Conservation (phyloP, 2,797 vertebrate species). For the Myoxocephalus aenaeus region DNA sequence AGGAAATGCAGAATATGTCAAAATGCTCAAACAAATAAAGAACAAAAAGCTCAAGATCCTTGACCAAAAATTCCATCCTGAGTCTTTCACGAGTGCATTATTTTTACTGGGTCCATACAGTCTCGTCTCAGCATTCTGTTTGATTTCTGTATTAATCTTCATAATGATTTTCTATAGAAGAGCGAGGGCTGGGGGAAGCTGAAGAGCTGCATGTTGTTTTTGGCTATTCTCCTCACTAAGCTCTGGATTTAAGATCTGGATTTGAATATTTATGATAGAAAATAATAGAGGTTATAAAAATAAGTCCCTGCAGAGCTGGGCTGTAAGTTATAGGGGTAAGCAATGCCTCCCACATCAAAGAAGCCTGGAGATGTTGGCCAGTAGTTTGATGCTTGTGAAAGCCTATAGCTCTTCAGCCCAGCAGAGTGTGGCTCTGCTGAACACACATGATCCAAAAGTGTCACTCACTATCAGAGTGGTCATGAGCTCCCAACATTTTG, state of each 20-base stretch:
- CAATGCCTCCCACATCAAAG: slow-evolving; percentile 83
- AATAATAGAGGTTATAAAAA: slow-evolving; percentile 98
- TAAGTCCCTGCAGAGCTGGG: slow-evolving; percentile 81
- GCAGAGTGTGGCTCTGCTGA: slow-evolving; percentile 42
- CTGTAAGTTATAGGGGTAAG: slow-evolving; percentile 82
- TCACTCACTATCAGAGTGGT: slow-evolving; percentile 31
- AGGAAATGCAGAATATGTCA: slow-evolving; percentile 84
- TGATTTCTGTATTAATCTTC: slow-evolving; percentile 85
- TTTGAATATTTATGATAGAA: slow-evolving; percentile 99
- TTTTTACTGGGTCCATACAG: slow-evolving; percentile 71
- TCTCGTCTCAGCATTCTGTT: slow-evolving; percentile 74
- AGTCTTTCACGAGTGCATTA: slow-evolving; percentile 76
- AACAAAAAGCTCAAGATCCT: slow-evolving; percentile 72
- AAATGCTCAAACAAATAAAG: slow-evolving; percentile 84
- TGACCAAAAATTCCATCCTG: slow-evolving; percentile 76
- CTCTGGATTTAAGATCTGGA: slow-evolving; percentile 94
- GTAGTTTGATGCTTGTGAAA: slow-evolving; percentile 72
- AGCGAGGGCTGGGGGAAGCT: slow-evolving; percentile 76
- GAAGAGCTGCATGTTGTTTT: slow-evolving; percentile 86
- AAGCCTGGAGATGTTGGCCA: slow-evolving; percentile 74
- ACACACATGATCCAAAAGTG: slow-evolving; percentile 51
- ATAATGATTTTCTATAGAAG: slow-evolving; percentile 87
- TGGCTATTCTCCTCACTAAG: slow-evolving; percentile 95
- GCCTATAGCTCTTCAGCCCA: slow-evolving; percentile 55
- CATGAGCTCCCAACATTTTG: slow-evolving; percentile 13